A percentile compares a stretch with the other conserved stretches of the same genome.
Evolutionary conservation across 2,888 invertebrate species (phyloP).

Genomic region (Plebejus anna): DNA sequence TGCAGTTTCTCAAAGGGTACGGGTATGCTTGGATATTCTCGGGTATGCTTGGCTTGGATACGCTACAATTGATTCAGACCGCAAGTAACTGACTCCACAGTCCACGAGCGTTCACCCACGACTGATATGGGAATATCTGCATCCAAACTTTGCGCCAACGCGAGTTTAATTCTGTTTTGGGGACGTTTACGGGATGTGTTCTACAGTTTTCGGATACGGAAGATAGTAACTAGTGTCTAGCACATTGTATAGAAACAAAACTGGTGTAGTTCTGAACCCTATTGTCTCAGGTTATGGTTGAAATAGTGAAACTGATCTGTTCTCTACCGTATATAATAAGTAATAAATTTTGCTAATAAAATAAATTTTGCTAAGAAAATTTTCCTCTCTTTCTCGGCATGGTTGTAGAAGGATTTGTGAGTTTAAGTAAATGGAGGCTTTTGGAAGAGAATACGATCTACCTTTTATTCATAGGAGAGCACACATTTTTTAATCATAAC

Average conservation of each 20-base stretch:
- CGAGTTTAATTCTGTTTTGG: conserved; percentile 11
- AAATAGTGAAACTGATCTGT: not conserved
- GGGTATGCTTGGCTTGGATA: not conserved
- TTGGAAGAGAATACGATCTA: too few species aligned
- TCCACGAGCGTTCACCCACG: conserved; percentile 45
- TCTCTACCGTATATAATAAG: not conserved
- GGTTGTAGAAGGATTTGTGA: too few species aligned
- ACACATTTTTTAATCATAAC: too few species aligned
- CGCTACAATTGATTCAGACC: conserved; percentile 25
- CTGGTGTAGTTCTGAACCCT: not conserved
- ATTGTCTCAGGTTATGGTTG: not conserved
- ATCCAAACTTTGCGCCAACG: not conserved
- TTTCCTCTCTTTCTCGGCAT: too few species aligned
- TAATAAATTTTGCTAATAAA: too few species aligned
- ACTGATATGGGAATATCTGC: conserved; percentile 53
- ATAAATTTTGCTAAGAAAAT: too few species aligned
- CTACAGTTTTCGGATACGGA: not conserved
- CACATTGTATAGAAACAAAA: not conserved
- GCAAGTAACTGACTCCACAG: conserved; percentile 36
- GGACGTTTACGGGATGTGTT: not conserved
- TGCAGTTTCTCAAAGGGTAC: conserved; percentile 49
- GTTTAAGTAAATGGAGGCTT: too few species aligned
- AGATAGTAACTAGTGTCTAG: not conserved
- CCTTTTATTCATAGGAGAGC: too few species aligned
- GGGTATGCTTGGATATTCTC: not conserved